A percentile compares a stretch with the other conserved stretches of the same genome.
These are phyloP conservation scores for Bicyclus anynana DNA, from an alignment of 1,140 invertebrate species.

Conservation along the genomic window DNA sequence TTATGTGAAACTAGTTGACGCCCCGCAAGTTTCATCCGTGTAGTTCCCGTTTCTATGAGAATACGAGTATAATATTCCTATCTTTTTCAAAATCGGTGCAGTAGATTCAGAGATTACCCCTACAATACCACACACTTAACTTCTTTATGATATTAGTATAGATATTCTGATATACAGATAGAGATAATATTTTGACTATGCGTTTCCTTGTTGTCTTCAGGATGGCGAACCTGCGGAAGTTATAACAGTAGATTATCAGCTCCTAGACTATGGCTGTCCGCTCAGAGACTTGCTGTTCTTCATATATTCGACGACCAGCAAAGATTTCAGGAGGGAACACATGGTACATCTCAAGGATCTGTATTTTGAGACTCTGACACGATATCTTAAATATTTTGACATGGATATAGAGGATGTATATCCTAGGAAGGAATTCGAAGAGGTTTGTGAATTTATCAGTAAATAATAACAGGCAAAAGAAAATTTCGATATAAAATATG, in stretches of 20 bases:
- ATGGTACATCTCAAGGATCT: conserved; percentile 34
- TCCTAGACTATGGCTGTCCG: conserved; percentile 38
- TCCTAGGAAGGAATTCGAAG: conserved; percentile 16
- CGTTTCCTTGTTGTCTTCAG: conserved; percentile 23
- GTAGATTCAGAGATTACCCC: too few relatives aligned
- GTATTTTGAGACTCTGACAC: conserved; percentile 34
- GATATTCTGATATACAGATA: too few relatives aligned
- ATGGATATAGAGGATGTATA: conserved; percentile 12
- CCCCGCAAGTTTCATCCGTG: too few relatives aligned
- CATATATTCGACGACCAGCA: conserved; percentile 34
- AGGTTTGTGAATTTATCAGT: conserved; percentile 5
- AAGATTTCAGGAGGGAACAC: conserved; percentile 35
- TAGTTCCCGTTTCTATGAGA: too few relatives aligned
- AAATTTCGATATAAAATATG: too few relatives aligned
- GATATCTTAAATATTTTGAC: conserved; percentile 36
- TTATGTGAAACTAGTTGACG: too few relatives aligned
- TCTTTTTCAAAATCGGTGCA: too few relatives aligned
- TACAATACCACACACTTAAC: too few relatives aligned
- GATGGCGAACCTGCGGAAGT: conserved; percentile 32
- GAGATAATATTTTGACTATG: too few relatives aligned
- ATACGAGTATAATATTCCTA: too few relatives aligned
- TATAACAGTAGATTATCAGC: conserved; percentile 44
- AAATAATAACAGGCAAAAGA: neutral
- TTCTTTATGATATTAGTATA: too few relatives aligned
- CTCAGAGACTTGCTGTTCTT: conserved; percentile 42